Evolutionary conservation across 1,140 invertebrate species (phyloP), one percentile per base, ranked within the genome.

Genomic region (Wiebesia pumilae): DNA sequence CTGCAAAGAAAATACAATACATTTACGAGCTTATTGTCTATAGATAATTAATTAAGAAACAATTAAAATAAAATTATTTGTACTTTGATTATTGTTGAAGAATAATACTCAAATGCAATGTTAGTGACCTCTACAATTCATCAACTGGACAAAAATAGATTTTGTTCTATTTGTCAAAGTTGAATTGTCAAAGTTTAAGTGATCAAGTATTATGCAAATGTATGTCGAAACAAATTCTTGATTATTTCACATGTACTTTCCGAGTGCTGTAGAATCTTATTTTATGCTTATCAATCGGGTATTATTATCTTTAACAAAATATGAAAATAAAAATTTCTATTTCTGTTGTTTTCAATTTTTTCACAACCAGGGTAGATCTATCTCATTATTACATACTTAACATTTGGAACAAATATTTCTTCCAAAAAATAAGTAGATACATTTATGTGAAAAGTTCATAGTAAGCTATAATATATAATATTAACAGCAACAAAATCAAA

Each of bases 401-500:
- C 21, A 43, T 71, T 71, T 78, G n/a, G 33, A 79, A 77, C 24
- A 78, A 78, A 38, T 54, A 69, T 73, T 47, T 78, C 65, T 84
- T 62, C 54, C 33, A 51, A 83, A 83, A 82, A 35, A 71, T 24
- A 69, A 84, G 58, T 62, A 84, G 43, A 38, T 84, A 43, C 71
- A 51, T 40, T 71, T 80, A 79, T 38, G 14, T 40, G 35, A 73
- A 85, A 81, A 43, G 33, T 81, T 86, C n/a, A 81, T 75, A 78
- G 43, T 78, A 82, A 77, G 65, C 81, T 83, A 78, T 86, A 86
- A 58, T 83, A 69, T 83, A 69, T 67, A 77, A 82, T 86, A 82
- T 83, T 38, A 83, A 86, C 85, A 86, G 85, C 85, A 82, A 82
- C 69, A 67, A 82, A 73, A 87, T 87, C 78, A 71, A 90, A 88